A percentile compares a stretch with the other conserved stretches of the same genome.
Conservation (phyloP, 2,888 invertebrate genomes). For the Notodonta dromedarius region DNA sequence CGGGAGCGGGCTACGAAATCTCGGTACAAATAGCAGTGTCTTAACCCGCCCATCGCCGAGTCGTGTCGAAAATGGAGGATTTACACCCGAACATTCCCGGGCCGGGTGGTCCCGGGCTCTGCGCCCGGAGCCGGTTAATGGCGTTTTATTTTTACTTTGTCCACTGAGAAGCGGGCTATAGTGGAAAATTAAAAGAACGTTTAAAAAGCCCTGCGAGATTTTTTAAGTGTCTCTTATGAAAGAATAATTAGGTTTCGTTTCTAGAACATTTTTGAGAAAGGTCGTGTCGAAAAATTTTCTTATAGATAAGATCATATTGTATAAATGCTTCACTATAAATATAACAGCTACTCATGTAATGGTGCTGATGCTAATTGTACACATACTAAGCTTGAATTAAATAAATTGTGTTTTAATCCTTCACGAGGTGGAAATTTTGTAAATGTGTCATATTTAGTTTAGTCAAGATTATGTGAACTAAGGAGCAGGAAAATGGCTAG, state of each 20-base stretch:
- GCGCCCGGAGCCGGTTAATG: not conserved
- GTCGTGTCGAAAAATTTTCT: not conserved
- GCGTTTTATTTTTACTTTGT: conserved; percentile 1
- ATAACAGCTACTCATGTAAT: too few relatives aligned
- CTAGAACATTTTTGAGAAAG: not conserved
- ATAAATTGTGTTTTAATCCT: too few relatives aligned
- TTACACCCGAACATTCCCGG: not conserved
- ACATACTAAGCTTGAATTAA: too few relatives aligned
- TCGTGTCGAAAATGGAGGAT: not conserved
- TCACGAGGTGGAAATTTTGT: too few relatives aligned
- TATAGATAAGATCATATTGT: too few relatives aligned
- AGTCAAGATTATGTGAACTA: too few relatives aligned
- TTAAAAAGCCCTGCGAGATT: not conserved
- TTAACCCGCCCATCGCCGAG: not conserved
- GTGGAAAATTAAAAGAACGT: not conserved
- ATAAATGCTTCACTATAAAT: too few relatives aligned
- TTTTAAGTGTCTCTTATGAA: not conserved
- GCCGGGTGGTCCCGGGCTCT: not conserved
- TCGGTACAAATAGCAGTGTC: not conserved
- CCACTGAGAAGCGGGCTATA: not conserved
- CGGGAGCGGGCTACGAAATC: not conserved
- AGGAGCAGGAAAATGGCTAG: too few relatives aligned
- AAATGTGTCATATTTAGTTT: too few relatives aligned
- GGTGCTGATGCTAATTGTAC: too few relatives aligned
- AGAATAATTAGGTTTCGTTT: not conserved